Base-by-base conservation (phyloP, 2,113 vertebrate species). In the Gasterosteus aculeatus region DNA sequence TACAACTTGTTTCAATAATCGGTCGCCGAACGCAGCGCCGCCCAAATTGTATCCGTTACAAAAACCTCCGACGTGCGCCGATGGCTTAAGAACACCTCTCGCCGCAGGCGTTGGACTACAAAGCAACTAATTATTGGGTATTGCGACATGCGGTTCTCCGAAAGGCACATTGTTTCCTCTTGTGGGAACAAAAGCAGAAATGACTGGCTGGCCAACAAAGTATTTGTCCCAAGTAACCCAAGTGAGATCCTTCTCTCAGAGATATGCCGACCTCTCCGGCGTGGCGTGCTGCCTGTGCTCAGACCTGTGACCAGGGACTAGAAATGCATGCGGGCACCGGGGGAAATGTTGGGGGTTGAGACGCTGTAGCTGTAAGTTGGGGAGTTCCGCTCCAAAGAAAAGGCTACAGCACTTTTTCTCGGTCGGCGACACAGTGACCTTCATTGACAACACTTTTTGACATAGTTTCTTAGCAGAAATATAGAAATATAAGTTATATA, bases 151-250 rank as follows among this genome's bases (percentile, higher is more conserved):
- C 49, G 70, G 49, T 63, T 65, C 69, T 64, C 62, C 72, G 62
- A 77, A 90, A 93, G 89, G 88, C 91, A 92, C 89, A 69, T 61
- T 72, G 42, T 57, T 82, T 77, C 68, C 57, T 80, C 49, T 73
- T 72, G 49, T 35, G 62, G 68, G 67, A 86, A 69, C 63, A 61
- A 62, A 54, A 72, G 69, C 42, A 63, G 78, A 74, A 69, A 77
- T 64, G 72, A 73, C 70, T 19, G 8, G 39, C 41, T 41, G 54
- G 51, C 64, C 63, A 49, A 64, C 44, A 59, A 31, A 49, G 66
- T 49, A 42, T 53, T 58, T 78, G 58, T 68, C 42, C 46, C 39
- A 65, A 31, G 12, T 68, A 67, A 79, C 38, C 47, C 6, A 73
- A 47, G 12, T 33, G 9, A 69, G 75, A 58, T 60, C 42, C 56